Base-by-base conservation (phyloP, 64 coral and sea anemone species). In the Pachyseris speciosa region DNA sequence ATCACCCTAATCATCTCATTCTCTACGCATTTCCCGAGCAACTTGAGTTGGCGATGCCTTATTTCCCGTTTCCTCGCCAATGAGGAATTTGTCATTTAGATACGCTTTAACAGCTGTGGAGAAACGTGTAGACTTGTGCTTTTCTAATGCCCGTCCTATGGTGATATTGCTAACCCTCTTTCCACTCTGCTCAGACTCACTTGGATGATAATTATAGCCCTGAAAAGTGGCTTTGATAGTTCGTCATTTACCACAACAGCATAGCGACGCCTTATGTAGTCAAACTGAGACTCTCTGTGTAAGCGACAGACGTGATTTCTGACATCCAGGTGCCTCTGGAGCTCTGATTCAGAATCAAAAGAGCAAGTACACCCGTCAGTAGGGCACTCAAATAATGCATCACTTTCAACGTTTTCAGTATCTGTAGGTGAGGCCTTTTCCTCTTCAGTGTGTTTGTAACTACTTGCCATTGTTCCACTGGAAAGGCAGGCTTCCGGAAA, bases 271-370 rank as follows among this genome's bases (percentile, higher is more conserved):
- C 53, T 83, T 20, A 83, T 83, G 55, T 83, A 3, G 38, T 83
- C 78, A 64, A 83, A 83, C 78, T 83, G 78, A 42, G 78, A 83
- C 78, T 83, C 78, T 39, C 55, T 83, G 36, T 64, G 47, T 45
- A 74, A 74, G 70, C 70, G 37, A 74, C 70, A 40, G 20, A 74
- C 70, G 70, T 74, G 19, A 27, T 45, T 74, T 24, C 70, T 22
- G 39, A 74, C 17, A 45, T 74, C 38, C 19, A 74, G 70, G 70
- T 74, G 70, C 70, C 39, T 74, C 70, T 74, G 70, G 39, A 74
- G 70, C 70, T 74, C 70, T 74, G 70, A 9, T 44, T 74, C 70
- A 45, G 70, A 25, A 45, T 74, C 70, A 44, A 74, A 74, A 45
- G 70, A 45, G 70, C 70, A 74, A 44, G 20, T 44, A 27, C 70